Evolutionary conservation across 2,113 vertebrate genomes (phyloP), one percentile per base, ranked within the genome.

Genomic region (Macquaria ambigua): DNA sequence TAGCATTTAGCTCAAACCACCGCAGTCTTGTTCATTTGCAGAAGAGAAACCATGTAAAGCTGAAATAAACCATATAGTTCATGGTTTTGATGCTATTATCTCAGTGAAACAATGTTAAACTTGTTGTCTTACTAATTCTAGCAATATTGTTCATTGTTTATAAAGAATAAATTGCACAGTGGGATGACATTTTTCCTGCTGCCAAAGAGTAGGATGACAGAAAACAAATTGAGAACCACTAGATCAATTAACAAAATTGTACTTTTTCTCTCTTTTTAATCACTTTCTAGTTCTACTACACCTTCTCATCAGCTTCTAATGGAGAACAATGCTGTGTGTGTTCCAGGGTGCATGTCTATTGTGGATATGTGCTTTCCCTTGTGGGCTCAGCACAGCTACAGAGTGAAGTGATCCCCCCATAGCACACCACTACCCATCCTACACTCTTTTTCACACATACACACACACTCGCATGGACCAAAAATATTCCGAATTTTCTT

Each of bases 401-500:
- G 52, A 69, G 23, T 37, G 66, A 79, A 77, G 73, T 28, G 23
- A 77, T 82, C 25, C 74, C 39, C 55, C 37, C 37, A 0, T 52
- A 72, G 66, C 18, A 0, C 41, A 4, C 21, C 62, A n/a, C 18
- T 23, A 23, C n/a, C 39, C 62, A 82, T 46, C 28, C 48, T 61
- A 34, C 46, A 15, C 58, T 46, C n/a, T 20, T 20, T 1, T 9
- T 1, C 53, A 39, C 41, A 48, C n/a, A 59, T 50, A 62, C 48
- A 77, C 43, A 79, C 37, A 43, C 23, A 66, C 62, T 18, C 0
- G 4, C 41, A 72, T 9, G 25, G 16, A 79, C 34, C 28, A 74
- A 18, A 76, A 71, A 64, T 48, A 79, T 77, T 80, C 67, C 0
- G 61, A 84, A 64, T 74, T 50, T 46, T 69, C 81, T 64, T 61